Percentiles rank a stretch among this genome's conserved stretches.
These are phyloP conservation scores for Euura saliciscinereae DNA, from an alignment of 1,140 invertebrate genomes.

Conservation along the genomic window DNA sequence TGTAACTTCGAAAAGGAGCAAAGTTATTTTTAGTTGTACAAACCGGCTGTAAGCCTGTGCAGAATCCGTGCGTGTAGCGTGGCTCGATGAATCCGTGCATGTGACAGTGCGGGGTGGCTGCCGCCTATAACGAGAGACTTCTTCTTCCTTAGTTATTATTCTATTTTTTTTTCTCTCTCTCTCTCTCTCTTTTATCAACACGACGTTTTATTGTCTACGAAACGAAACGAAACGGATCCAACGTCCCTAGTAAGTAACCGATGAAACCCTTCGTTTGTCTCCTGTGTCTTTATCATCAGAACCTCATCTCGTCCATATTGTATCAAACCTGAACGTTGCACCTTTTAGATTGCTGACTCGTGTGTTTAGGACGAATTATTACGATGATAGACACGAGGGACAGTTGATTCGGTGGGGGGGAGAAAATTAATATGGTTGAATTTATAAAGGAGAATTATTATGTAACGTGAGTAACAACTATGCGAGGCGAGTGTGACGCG, in stretches of 20 bases:
- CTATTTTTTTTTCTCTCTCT: constrained; percentile 23
- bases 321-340: too few relatives aligned
- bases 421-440: too few relatives aligned
- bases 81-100: background rate
- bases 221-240: too few relatives aligned
- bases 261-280: too few relatives aligned
- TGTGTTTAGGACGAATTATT: too few relatives aligned
- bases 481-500: background rate
- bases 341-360: too few relatives aligned
- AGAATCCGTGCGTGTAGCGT: background rate
- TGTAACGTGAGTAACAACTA: constrained; percentile 12
- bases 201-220: too few relatives aligned
- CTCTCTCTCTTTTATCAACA: constrained; percentile 12
- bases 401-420: too few relatives aligned
- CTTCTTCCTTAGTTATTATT: constrained; percentile 10
- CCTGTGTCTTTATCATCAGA: too few relatives aligned
- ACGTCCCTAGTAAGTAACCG: too few relatives aligned
- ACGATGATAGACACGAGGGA: too few relatives aligned
- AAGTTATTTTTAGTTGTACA: constrained; percentile 10
- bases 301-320: too few relatives aligned
- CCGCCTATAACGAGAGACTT: constrained; percentile 7
- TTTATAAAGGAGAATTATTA: constrained; percentile 2
- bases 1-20: background rate
- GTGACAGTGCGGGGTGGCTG: background rate
- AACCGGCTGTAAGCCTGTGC: background rate